Conservation (phyloP, 2,797 vertebrate genomes). For the Sorex maritimensis region DNA sequence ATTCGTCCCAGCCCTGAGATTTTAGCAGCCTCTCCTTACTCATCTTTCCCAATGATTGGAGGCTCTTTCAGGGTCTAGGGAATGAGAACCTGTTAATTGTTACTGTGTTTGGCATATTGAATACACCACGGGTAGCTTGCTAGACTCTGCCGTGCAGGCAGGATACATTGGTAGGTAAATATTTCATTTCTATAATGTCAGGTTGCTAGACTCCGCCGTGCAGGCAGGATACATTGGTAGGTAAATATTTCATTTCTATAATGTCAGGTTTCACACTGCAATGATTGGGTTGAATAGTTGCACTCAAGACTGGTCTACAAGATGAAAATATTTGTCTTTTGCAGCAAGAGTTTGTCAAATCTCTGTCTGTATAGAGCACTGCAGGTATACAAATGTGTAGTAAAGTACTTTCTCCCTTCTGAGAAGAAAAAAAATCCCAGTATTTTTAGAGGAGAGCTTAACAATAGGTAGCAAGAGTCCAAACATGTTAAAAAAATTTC, state of each 20-base stretch:
- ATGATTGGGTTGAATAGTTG: not conserved
- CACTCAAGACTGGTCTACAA: not conserved
- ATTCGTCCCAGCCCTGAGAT: too few species aligned
- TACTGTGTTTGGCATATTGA: too few species aligned
- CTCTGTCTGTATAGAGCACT: not conserved
- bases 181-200: not conserved
- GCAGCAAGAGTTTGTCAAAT: not conserved
- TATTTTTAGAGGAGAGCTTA: not conserved
- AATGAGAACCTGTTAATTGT: too few species aligned
- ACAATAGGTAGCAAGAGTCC: not conserved
- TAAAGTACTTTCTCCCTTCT: not conserved
- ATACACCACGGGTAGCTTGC: too few species aligned
- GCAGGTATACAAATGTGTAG: not conserved
- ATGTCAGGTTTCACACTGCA: not conserved
- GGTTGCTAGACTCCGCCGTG: not conserved
- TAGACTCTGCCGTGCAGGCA: too few species aligned
- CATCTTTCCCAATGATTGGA: too few species aligned
- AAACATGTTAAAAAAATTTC: not conserved
- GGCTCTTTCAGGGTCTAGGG: too few species aligned
- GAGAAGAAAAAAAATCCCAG: not conserved
- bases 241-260: not conserved
- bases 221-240: not conserved
- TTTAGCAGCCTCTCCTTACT: too few species aligned
- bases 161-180: not conserved
- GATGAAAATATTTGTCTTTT: conserved; percentile 28